Evolutionary conservation across 2,888 invertebrate genomes (phyloP).

Genomic region (Synanthedon vespiformis): DNA sequence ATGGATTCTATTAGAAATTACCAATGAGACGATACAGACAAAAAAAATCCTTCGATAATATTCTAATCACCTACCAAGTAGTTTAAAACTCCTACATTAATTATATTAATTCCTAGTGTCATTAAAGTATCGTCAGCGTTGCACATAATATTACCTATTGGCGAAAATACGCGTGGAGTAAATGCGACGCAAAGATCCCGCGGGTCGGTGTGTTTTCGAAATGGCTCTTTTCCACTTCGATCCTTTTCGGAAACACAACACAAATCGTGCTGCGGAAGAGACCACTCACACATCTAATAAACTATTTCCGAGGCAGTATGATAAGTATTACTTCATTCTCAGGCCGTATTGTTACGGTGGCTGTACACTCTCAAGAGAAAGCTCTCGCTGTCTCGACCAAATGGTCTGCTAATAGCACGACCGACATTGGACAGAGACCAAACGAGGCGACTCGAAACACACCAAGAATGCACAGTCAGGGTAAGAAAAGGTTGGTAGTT

Average conservation of each 20-base stretch:
- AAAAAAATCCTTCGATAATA: slow-evolving; percentile 55
- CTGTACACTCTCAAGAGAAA: slow-evolving; percentile 18
- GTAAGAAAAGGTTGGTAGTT: too few species aligned
- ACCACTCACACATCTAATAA: slow-evolving; percentile 5
- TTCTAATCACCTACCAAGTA: slow-evolving; percentile 48
- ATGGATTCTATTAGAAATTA: slow-evolving; percentile 47
- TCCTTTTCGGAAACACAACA: slow-evolving; percentile 90
- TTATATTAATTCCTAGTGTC: slow-evolving; percentile 33
- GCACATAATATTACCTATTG: slow-evolving; percentile 41
- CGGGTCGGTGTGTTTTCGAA: slow-evolving; percentile 86
- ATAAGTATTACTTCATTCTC: slow-evolving; percentile 8
- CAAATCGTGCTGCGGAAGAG: slow-evolving; percentile 72
- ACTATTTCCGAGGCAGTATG: slow-evolving; percentile 20
- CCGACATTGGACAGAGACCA: too few species aligned
- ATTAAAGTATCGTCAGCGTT: slow-evolving; percentile 41
- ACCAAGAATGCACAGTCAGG: too few species aligned
- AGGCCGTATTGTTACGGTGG: background rate
- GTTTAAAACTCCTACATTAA: slow-evolving; percentile 30
- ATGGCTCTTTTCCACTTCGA: slow-evolving; percentile 87
- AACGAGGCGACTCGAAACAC: background rate
- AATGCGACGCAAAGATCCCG: slow-evolving; percentile 60
- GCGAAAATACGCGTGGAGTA: slow-evolving; percentile 30
- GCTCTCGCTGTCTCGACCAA: slow-evolving; percentile 2
- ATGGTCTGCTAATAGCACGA: too few species aligned
- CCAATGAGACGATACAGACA: slow-evolving; percentile 44